Percentiles rank a stretch among this genome's conserved stretches.
These are phyloP conservation scores for Dipodomys stephensi DNA, from an alignment of 2,113 vertebrate genomes.

Conservation along the genomic window DNA sequence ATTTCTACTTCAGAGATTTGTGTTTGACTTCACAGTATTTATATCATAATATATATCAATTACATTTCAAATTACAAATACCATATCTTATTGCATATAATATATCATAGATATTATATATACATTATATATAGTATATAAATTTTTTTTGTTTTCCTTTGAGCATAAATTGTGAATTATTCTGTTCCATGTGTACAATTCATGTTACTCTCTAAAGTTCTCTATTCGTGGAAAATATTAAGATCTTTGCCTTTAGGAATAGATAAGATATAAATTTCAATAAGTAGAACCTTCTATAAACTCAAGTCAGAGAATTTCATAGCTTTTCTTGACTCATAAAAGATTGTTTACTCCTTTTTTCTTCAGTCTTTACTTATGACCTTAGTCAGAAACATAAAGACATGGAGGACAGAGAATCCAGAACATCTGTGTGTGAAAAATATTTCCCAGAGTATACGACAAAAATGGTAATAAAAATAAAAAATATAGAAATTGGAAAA, in stretches of 20 bases:
- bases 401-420: background rate
- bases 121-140: background rate
- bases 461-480: background rate
- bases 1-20: slow-evolving; percentile 82
- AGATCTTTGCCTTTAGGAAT: slow-evolving; percentile 9
- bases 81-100: background rate
- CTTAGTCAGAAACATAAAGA: slow-evolving; percentile 33
- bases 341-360: background rate
- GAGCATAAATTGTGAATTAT: background rate
- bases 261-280: background rate
- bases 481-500: background rate
- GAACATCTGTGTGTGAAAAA: background rate
- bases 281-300: background rate
- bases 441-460: background rate
- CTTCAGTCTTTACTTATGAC: background rate
- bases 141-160: slow-evolving; percentile 7
- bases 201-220: background rate
- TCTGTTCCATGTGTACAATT: background rate
- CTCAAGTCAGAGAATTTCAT: background rate
- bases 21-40: slow-evolving; percentile 54
- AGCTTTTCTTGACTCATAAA: slow-evolving; percentile 26
- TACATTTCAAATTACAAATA: no score
- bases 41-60: no score
- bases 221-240: background rate
- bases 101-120: background rate